A percentile compares a stretch with the other conserved stretches of the same genome.
Evolutionary conservation across 2,888 invertebrate genomes (phyloP).

Genomic region (Epinotia brunnichana): DNA sequence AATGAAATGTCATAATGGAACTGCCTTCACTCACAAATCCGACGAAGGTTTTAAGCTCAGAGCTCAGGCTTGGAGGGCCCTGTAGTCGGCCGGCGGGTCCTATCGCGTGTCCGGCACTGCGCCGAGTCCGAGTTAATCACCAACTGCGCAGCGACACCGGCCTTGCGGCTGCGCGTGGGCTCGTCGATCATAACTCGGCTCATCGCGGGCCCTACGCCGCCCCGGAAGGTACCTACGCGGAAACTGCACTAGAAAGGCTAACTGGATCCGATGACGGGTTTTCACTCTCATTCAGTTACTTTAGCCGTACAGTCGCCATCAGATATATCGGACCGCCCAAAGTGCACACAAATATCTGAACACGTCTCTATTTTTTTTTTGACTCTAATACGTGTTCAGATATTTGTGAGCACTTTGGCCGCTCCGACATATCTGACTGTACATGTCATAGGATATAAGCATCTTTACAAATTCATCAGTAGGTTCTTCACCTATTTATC

Average conservation of each 20-base stretch:
- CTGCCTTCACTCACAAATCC: constrained; percentile 23
- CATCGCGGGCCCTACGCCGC: constrained; percentile 61
- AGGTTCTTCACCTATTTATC: not conserved
- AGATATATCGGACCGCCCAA: no score
- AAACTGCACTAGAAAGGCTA: constrained; percentile 43
- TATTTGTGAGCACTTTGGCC: no score
- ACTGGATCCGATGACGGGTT: constrained; percentile 34
- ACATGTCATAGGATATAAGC: not conserved
- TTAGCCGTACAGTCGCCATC: not conserved
- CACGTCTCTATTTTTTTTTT: no score
- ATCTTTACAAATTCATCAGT: not conserved
- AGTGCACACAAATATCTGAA: no score
- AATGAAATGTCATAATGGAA: constrained; percentile 1
- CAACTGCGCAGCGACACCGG: constrained; percentile 77
- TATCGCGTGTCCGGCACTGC: constrained; percentile 76
- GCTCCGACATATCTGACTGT: no score
- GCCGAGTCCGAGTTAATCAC: constrained; percentile 76
- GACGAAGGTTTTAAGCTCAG: constrained; percentile 41
- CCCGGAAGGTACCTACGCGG: constrained; percentile 47
- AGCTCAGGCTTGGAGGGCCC: constrained; percentile 44
- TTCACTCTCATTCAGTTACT: constrained; percentile 30
- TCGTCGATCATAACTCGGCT: constrained; percentile 71
- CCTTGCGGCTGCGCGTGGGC: constrained; percentile 78
- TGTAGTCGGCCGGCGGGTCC: constrained; percentile 61
- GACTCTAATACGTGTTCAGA: no score